Evolutionary conservation across 2,888 invertebrate genomes (phyloP).

Genomic region (Aphelenchoides bicaudatus): DNA sequence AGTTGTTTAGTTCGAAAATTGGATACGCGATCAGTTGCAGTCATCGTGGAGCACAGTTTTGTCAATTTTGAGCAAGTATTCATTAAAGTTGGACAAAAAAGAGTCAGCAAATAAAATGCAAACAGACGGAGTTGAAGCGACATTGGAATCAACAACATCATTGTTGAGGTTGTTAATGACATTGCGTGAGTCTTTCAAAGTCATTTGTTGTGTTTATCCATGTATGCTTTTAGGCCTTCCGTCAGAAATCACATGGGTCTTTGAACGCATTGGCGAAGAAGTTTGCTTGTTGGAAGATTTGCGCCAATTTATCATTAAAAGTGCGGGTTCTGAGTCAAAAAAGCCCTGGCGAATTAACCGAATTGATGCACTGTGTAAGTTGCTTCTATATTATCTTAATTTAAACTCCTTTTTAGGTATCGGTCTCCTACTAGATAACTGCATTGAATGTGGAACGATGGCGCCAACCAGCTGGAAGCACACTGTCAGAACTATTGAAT

Average conservation of each 20-base stretch:
- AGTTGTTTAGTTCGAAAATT: conserved; percentile 27
- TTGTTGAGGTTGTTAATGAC: conserved; percentile 13
- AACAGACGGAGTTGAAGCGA: conserved; percentile 29
- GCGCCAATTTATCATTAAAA: conserved; percentile 30
- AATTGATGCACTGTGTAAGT: conserved; percentile 29
- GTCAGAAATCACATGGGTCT: conserved; percentile 67
- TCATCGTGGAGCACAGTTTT: conserved; percentile 29
- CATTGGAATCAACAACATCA: conserved; percentile 24
- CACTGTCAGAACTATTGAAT: conserved; percentile 85
- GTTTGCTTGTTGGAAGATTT: conserved; percentile 73
- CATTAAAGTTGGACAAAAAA: conserved; percentile 28
- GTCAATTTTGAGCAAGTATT: conserved; percentile 22
- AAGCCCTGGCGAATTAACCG: conserved; percentile 31
- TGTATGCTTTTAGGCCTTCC: conserved; percentile 68
- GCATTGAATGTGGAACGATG: conserved; percentile 84
- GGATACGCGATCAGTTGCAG: conserved; percentile 21
- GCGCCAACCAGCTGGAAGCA: conserved; percentile 92
- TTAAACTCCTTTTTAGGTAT: conserved; percentile 84
- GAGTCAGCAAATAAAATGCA: conserved; percentile 19
- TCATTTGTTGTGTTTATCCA: no score
- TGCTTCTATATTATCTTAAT: conserved; percentile 20
- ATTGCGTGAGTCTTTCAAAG: conserved; percentile 16
- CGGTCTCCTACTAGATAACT: conserved; percentile 81
- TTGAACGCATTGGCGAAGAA: conserved; percentile 79
- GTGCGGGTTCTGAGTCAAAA: conserved; percentile 43